Evolutionary conservation across 2,113 vertebrate genomes (phyloP).

Genomic region (Varanus salvator): DNA sequence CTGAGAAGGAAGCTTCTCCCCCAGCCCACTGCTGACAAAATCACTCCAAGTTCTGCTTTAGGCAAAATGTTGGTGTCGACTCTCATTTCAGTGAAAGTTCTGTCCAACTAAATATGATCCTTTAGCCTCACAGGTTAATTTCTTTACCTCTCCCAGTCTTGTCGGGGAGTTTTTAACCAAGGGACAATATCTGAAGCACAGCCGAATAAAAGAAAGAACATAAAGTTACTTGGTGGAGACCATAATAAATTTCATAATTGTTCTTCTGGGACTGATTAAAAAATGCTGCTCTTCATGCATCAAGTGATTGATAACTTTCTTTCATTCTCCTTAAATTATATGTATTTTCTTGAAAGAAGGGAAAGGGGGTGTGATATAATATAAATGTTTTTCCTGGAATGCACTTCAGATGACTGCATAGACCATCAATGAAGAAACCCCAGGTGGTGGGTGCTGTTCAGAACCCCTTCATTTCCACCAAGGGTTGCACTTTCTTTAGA

Average conservation of each 20-base stretch:
- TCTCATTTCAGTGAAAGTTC: background rate
- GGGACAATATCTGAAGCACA: slow-evolving; percentile 47
- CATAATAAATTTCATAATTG: slow-evolving; percentile 52
- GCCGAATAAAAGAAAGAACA: slow-evolving; percentile 60
- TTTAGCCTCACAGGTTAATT: slow-evolving; percentile 26
- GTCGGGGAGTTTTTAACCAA: slow-evolving; percentile 40
- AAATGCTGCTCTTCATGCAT: slow-evolving; percentile 60
- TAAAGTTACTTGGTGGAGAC: slow-evolving; percentile 60
- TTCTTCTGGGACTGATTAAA: slow-evolving; percentile 59
- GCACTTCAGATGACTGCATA: slow-evolving; percentile 24
- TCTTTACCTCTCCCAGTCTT: slow-evolving; percentile 60
- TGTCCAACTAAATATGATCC: background rate
- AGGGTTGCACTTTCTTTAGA: slow-evolving; percentile 20
- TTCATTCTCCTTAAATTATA: slow-evolving; percentile 56
- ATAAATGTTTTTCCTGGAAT: slow-evolving; percentile 44
- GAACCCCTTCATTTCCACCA: background rate
- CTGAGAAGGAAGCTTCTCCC: background rate
- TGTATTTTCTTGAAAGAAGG: slow-evolving; percentile 36
- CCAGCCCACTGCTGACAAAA: background rate
- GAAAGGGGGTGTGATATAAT: slow-evolving; percentile 29
- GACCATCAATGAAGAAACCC: slow-evolving; percentile 22
- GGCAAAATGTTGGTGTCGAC: background rate
- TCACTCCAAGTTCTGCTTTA: background rate
- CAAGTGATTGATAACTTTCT: slow-evolving; percentile 51
- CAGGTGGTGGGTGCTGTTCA: slow-evolving; percentile 15